A percentile compares a stretch with the other conserved stretches of the same genome.
phyloP scores from a whole-genome alignment of 2,113 vertebrate species.

The Oryzias javanicus region DNA sequence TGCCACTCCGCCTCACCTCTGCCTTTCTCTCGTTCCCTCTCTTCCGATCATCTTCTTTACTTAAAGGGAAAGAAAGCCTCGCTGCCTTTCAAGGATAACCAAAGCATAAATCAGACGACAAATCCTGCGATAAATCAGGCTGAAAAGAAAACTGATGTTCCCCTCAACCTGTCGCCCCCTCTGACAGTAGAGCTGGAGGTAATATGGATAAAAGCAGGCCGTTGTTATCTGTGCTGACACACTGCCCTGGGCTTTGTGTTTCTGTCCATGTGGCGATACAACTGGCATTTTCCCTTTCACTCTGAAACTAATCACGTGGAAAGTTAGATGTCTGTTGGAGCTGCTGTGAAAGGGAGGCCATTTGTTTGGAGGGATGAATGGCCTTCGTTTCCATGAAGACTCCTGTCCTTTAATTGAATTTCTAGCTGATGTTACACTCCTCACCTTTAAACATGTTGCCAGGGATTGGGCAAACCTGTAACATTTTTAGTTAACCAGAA shows the following conservation, averaged over 20 bases:
- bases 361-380: slow-evolving; percentile 18
- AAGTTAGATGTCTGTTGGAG: slow-evolving; percentile 27
- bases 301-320: slow-evolving; percentile 18
- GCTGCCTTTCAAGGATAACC: slow-evolving; percentile 39
- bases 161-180: slow-evolving; percentile 5
- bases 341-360: slow-evolving; percentile 4
- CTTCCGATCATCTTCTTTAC: slow-evolving; percentile 38
- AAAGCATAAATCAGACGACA: slow-evolving; percentile 1
- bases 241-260: slow-evolving; percentile 34
- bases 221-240: slow-evolving; percentile 60
- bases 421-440: background rate
- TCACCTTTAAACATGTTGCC: too few species aligned
- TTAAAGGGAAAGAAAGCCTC: slow-evolving; percentile 14
- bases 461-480: too few species aligned
- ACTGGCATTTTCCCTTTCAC: slow-evolving; percentile 32
- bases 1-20: slow-evolving; percentile 42
- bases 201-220: slow-evolving; percentile 36
- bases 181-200: slow-evolving; percentile 6
- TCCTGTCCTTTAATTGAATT: background rate
- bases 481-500: too few species aligned
- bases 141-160: slow-evolving; percentile 7
- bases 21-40: slow-evolving; percentile 27
- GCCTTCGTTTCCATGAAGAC: background rate
- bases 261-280: slow-evolving; percentile 32
- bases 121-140: too few species aligned